phyloP scores from a whole-genome alignment of 2,113 vertebrate genomes.

The Ceyx cyanopectus region DNA sequence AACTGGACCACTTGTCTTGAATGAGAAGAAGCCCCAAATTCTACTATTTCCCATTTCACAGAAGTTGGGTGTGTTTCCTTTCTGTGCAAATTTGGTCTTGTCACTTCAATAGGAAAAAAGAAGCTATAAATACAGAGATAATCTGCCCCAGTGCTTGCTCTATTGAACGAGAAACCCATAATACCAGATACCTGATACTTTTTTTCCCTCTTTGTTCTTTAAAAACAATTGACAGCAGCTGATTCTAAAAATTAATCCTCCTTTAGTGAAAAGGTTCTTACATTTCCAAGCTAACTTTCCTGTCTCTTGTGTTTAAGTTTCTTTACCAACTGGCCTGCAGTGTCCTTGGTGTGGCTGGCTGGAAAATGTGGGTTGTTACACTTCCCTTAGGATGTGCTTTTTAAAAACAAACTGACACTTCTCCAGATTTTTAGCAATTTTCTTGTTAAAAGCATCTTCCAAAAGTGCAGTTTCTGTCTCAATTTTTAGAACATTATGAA shows the following conservation, averaged over 20 bases:
- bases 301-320: background rate
- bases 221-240: background rate
- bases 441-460: background rate
- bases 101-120: fast-evolving
- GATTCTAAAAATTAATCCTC: background rate
- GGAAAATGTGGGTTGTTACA: background rate
- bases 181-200: background rate
- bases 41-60: background rate
- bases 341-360: background rate
- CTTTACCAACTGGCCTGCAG: background rate
- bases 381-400: background rate
- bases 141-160: fast-evolving
- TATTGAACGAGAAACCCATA: background rate
- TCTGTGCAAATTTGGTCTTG: background rate
- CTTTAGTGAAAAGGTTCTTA: slow-evolving; percentile 1
- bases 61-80: background rate
- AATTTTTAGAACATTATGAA: background rate
- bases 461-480: background rate
- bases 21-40: background rate
- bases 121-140: background rate
- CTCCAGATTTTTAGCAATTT: background rate
- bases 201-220: background rate
- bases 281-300: background rate
- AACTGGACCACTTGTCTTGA: fast-evolving
- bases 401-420: background rate